Percentiles rank a stretch among this genome's conserved stretches.
These are phyloP conservation scores for Seira musarum DNA, from an alignment of 2,888 invertebrate species.

Conservation along the genomic window DNA sequence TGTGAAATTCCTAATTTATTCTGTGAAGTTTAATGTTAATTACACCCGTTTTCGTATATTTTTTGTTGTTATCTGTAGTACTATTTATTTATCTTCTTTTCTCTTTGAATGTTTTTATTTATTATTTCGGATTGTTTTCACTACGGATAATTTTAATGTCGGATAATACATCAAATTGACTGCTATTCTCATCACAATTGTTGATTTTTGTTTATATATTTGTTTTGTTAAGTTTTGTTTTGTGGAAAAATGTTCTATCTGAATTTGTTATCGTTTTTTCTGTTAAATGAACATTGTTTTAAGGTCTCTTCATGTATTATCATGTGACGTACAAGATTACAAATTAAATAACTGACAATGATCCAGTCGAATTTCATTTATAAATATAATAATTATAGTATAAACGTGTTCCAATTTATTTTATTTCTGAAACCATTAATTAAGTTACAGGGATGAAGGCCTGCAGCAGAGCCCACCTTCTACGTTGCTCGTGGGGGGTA, in stretches of 20 bases:
- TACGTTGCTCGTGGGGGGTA: too few relatives aligned
- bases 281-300: slow-evolving; percentile 33
- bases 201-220: slow-evolving; percentile 12
- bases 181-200: slow-evolving; percentile 9
- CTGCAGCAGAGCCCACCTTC: too few relatives aligned
- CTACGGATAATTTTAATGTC: neutral
- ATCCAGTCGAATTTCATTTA: slow-evolving; percentile 18
- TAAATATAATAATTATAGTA: neutral
- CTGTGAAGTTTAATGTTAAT: neutral
- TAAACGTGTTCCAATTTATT: too few relatives aligned
- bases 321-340: slow-evolving; percentile 31
- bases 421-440: too few relatives aligned
- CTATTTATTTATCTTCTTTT: neutral
- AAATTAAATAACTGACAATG: slow-evolving; percentile 29
- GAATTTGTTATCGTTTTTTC: slow-evolving; percentile 13
- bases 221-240: slow-evolving; percentile 9
- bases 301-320: slow-evolving; percentile 37
- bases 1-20: neutral
- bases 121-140: neutral
- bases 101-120: neutral
- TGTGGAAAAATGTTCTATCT: neutral
- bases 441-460: too few relatives aligned
- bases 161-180: slow-evolving; percentile 9
- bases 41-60: neutral
- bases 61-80: neutral